phyloP scores from a whole-genome alignment of 2,797 vertebrate genomes.

The Triplophysa yarkandensis region DNA sequence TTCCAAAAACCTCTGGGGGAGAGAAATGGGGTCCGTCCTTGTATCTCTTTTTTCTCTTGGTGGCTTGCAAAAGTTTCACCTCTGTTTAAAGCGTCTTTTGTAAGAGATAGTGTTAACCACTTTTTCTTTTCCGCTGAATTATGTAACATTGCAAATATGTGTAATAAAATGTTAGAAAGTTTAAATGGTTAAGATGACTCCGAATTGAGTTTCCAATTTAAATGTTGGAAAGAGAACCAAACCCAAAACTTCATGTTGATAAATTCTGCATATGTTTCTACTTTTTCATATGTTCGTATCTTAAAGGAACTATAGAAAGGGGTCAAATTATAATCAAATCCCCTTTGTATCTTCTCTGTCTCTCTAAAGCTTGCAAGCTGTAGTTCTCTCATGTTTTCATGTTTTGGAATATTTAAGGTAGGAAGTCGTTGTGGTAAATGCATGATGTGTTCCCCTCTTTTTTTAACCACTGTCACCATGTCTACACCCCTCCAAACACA shows the following conservation, averaged over 20 bases:
- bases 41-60: not conserved
- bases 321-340: slow-evolving; percentile 48
- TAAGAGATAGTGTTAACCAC: too few species aligned
- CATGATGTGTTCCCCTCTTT: slow-evolving; percentile 38
- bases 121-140: not conserved
- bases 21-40: not conserved
- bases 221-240: slow-evolving; percentile 8
- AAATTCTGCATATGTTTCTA: not conserved
- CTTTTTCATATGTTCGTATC: slow-evolving; percentile 10
- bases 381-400: slow-evolving; percentile 64
- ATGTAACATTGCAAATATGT: too few species aligned
- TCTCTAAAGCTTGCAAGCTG: slow-evolving; percentile 58
- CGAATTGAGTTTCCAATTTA: slow-evolving; percentile 41
- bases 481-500: slow-evolving; percentile 43
- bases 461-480: slow-evolving; percentile 31
- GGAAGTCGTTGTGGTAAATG: slow-evolving; percentile 57
- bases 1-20: slow-evolving; percentile 18
- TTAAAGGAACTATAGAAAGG: slow-evolving; percentile 4
- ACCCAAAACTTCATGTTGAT: slow-evolving; percentile 10
- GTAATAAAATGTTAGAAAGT: not conserved
- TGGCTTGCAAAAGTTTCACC: not conserved
- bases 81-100: not conserved
- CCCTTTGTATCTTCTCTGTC: slow-evolving; percentile 55
- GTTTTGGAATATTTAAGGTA: slow-evolving; percentile 69
- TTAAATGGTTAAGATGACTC: slow-evolving; percentile 11